phyloP scores from a whole-genome alignment of 1,140 invertebrate genomes.

The Drosophila lini region DNA sequence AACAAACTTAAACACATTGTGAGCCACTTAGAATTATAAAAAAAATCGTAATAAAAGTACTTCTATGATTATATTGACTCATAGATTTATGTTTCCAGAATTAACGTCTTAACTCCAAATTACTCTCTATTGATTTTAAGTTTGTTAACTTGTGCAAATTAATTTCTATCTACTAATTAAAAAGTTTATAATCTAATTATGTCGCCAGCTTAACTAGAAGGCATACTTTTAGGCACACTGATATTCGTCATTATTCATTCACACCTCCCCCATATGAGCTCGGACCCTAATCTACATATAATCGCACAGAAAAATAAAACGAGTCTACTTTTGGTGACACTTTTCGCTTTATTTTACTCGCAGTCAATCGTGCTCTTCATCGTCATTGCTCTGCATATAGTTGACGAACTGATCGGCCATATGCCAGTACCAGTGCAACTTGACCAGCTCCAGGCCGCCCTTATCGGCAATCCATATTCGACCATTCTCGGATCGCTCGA shows the following conservation, averaged over 20 bases:
- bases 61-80: not conserved
- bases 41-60: not conserved
- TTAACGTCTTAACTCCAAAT: not conserved
- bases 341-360: slow-evolving; percentile 20
- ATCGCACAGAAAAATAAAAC: not conserved
- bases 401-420: slow-evolving; percentile 69
- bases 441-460: slow-evolving; percentile 68
- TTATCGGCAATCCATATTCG: slow-evolving; percentile 78
- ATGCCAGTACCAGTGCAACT: slow-evolving; percentile 75
- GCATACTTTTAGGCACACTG: slow-evolving; percentile 62
- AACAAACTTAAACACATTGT: not conserved
- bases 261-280: slow-evolving; percentile 11
- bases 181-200: slow-evolving; percentile 15
- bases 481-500: slow-evolving; percentile 71
- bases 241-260: slow-evolving; percentile 37
- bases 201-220: not conserved
- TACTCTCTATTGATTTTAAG: not conserved
- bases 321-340: slow-evolving; percentile 51
- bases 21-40: not conserved
- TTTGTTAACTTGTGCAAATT: not conserved
- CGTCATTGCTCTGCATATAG: slow-evolving; percentile 63
- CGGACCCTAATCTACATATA: slow-evolving; percentile 10
- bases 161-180: not conserved
- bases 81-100: no score
- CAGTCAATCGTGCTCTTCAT: slow-evolving; percentile 39